Evolutionary conservation across 2,888 invertebrate species (phyloP).

Genomic region (Acrobasis suavella): DNA sequence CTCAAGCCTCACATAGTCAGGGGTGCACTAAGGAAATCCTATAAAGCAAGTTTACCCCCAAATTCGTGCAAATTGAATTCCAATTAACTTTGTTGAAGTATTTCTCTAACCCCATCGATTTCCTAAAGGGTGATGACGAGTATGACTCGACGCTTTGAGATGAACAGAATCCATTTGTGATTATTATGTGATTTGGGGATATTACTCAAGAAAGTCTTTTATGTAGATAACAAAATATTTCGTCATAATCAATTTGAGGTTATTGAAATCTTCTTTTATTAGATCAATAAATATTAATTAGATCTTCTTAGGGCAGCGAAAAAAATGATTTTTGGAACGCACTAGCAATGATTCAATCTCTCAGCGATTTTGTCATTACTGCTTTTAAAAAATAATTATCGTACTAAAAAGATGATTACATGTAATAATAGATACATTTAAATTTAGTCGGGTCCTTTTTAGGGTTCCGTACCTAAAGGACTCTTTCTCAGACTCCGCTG

Average conservation of each 20-base stretch:
- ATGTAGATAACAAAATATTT: not conserved
- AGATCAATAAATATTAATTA: too few relatives aligned
- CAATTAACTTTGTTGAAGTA: conserved; percentile 51
- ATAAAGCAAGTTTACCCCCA: conserved; percentile 59
- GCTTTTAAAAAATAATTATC: too few relatives aligned
- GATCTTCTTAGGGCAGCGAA: too few relatives aligned
- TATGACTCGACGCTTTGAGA: conserved; percentile 26
- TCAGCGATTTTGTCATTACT: too few relatives aligned
- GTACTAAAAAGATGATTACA: too few relatives aligned
- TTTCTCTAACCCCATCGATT: conserved; percentile 29
- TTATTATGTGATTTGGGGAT: conserved; percentile 12
- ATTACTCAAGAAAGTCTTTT: conserved; percentile 1
- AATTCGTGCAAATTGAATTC: conserved; percentile 61
- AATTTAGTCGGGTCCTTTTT: too few relatives aligned
- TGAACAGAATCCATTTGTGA: conserved; percentile 5
- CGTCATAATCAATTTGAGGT: not conserved
- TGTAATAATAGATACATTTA: too few relatives aligned
- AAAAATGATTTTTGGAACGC: too few relatives aligned
- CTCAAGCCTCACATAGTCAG: conserved; percentile 59
- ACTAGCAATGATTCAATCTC: too few relatives aligned
- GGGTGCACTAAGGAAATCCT: conserved; percentile 64
- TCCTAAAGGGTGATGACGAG: conserved; percentile 28
- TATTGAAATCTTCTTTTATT: too few relatives aligned
- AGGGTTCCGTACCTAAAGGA: too few relatives aligned
- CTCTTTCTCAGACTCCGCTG: too few relatives aligned